These are phyloP conservation scores for Chrysocyon brachyurus DNA, from an alignment of 2,797 vertebrate genomes.

Conservation along the genomic window DNA sequence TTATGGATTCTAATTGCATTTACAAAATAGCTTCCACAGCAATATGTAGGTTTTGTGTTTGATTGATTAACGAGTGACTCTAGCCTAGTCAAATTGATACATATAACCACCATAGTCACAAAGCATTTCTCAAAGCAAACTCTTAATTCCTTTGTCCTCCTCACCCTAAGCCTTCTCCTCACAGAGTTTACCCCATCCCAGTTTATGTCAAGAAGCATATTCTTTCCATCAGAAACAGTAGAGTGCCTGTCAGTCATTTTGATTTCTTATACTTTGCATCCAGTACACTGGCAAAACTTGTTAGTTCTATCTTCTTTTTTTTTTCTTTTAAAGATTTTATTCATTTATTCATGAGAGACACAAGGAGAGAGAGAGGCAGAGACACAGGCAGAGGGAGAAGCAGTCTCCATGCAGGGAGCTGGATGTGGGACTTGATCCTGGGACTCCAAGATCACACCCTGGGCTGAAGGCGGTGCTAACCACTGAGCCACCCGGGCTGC, in stretches of 20 bases:
- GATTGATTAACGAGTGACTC: background rate
- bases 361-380: no score
- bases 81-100: background rate
- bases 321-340: no score
- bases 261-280: background rate
- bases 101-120: background rate
- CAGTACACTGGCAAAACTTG: background rate
- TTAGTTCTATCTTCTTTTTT: no score
- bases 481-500: no score
- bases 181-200: background rate
- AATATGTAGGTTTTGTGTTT: background rate
- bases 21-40: background rate
- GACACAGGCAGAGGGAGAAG: no score
- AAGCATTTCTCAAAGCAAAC: background rate
- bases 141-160: background rate
- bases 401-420: no score
- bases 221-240: background rate
- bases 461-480: no score
- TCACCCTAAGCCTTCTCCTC: background rate
- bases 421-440: no score
- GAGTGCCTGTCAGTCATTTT: background rate
- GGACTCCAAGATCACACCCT: no score
- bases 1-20: background rate
- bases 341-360: no score
- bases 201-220: background rate